Evolutionary conservation across 2,888 invertebrate genomes (phyloP).

Genomic region (Trachelus tabidus): DNA sequence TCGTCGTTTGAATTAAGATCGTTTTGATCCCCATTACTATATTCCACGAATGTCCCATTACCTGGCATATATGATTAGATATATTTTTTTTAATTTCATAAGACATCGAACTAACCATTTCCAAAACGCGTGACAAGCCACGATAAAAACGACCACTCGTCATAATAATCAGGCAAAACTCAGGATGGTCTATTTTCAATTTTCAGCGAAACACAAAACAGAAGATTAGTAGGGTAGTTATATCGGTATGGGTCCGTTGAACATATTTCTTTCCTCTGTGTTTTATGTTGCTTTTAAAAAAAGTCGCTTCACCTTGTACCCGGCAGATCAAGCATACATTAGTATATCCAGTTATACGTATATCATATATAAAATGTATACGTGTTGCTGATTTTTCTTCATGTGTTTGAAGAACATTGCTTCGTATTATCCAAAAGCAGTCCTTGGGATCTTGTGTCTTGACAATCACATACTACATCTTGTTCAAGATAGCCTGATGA

Average conservation of each 20-base stretch:
- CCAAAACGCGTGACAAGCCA: background rate
- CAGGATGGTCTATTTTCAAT: conserved; percentile 34
- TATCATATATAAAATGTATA: background rate
- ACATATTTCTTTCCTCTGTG: conserved; percentile 2
- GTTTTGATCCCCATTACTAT: background rate
- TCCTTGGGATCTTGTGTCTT: background rate
- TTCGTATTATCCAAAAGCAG: background rate
- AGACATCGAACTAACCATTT: background rate
- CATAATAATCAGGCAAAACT: conserved; percentile 4
- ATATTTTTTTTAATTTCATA: background rate
- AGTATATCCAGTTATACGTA: background rate
- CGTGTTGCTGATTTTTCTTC: conserved; percentile 15
- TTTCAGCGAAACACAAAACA: conserved; percentile 47
- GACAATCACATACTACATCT: conserved; percentile 24
- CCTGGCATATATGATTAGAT: background rate
- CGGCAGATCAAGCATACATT: background rate
- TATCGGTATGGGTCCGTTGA: conserved; percentile 34
- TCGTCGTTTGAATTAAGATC: background rate
- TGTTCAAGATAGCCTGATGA: background rate
- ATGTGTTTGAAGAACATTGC: background rate
- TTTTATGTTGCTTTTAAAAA: conserved; percentile 3
- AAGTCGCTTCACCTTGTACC: background rate
- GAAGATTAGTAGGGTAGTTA: conserved; percentile 35
- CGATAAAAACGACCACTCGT: background rate
- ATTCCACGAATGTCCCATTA: background rate